A percentile compares a stretch with the other conserved stretches of the same genome.
These are phyloP conservation scores for Helogale parvula DNA, from an alignment of 2,113 vertebrate species.

Conservation along the genomic window DNA sequence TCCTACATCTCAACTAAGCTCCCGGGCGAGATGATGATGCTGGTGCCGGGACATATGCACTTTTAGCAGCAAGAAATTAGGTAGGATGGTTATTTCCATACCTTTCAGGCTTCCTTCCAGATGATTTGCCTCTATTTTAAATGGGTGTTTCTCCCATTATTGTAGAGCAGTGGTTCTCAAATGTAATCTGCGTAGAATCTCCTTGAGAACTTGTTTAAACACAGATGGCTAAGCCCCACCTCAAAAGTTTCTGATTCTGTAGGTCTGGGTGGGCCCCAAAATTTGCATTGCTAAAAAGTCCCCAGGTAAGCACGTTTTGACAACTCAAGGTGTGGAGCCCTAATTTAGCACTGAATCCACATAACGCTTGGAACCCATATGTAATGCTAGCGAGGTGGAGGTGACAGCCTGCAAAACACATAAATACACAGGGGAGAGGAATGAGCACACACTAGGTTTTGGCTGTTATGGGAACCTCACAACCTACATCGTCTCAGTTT, in stretches of 20 bases:
- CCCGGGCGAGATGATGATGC: not conserved
- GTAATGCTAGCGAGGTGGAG: not conserved
- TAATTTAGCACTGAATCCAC: not conserved
- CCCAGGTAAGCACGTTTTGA: not conserved
- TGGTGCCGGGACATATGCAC: not conserved
- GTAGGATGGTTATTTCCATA: not conserved
- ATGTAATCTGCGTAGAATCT: not conserved
- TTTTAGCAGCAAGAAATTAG: not conserved
- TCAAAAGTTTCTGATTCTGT: not conserved
- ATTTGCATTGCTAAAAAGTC: not conserved
- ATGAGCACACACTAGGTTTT: not conserved
- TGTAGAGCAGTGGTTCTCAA: not conserved
- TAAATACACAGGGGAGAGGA: not conserved
- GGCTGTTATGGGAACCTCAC: not conserved
- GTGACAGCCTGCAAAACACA: not conserved
- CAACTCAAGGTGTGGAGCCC: not conserved
- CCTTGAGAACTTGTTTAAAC: not conserved
- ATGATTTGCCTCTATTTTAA: not conserved
- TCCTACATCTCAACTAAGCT: not conserved
- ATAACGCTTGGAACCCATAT: not conserved
- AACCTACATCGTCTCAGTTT: not conserved
- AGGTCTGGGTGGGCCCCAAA: not conserved
- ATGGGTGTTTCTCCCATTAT: not conserved
- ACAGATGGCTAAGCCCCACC: not conserved
- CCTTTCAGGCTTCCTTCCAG: not conserved